Conservation (phyloP, 2,888 invertebrate genomes). For the Pilophorus perplexus region DNA sequence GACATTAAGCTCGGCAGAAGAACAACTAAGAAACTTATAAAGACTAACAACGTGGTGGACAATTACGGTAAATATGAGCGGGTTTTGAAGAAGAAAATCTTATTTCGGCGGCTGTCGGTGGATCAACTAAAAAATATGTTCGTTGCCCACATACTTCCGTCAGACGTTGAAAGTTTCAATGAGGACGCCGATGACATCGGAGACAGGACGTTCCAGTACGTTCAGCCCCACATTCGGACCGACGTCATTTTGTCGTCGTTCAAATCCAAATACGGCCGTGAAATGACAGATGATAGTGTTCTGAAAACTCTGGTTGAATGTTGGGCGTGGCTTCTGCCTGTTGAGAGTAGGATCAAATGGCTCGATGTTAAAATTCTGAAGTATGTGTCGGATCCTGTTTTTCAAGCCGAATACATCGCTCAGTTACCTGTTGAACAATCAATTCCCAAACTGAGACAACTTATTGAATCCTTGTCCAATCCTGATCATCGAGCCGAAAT, state of each 20-base stretch:
- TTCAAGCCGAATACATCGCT: constrained; percentile 13
- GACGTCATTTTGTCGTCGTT: constrained; percentile 25
- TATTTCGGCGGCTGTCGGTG: constrained; percentile 16
- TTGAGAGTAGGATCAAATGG: constrained; percentile 34
- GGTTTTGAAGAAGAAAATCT: constrained; percentile 30
- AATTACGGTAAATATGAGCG: constrained; percentile 24
- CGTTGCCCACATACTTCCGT: constrained; percentile 20
- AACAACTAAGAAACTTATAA: constrained; percentile 36
- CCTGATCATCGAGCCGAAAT: not conserved
- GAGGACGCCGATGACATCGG: not conserved
- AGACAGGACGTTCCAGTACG: not conserved
- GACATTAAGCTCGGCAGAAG: constrained; percentile 40
- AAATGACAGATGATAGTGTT: constrained; percentile 25
- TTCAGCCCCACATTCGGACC: not conserved
- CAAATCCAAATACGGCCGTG: constrained; percentile 28
- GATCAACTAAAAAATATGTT: constrained; percentile 39
- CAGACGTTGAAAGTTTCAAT: not conserved
- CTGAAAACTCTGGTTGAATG: not conserved
- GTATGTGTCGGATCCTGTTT: not conserved
- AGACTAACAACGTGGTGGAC: constrained; percentile 16
- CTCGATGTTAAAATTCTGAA: constrained; percentile 31
- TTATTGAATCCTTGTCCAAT: constrained; percentile 31
- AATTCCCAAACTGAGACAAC: constrained; percentile 29
- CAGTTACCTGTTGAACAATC: constrained; percentile 28
- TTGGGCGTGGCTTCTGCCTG: constrained; percentile 23